These are phyloP conservation scores for Enteromius mattozi DNA, from an alignment of 2,797 vertebrate species.

Conservation along the genomic window DNA sequence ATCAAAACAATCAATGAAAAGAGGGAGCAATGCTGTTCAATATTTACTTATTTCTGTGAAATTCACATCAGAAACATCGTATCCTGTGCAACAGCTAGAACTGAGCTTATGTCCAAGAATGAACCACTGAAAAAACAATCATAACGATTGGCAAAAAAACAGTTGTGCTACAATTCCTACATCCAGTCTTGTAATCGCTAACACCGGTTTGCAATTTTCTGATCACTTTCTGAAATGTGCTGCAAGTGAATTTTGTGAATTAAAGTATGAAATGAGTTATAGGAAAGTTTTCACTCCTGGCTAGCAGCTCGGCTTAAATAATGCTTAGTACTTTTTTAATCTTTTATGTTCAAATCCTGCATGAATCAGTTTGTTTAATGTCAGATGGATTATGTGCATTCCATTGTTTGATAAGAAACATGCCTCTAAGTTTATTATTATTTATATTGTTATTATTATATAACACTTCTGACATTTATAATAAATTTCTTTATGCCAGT, in stretches of 20 bases:
- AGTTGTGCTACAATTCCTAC: constrained; percentile 17
- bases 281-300: neutral
- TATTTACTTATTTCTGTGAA: constrained; percentile 26
- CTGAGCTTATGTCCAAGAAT: constrained; percentile 26
- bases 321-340: constrained; percentile 3
- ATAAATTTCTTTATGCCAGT: neutral
- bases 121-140: constrained; percentile 16
- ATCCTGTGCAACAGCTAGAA: constrained; percentile 12
- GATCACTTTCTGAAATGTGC: constrained; percentile 43
- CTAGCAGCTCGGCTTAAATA: neutral
- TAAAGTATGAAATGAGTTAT: neutral
- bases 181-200: constrained; percentile 32
- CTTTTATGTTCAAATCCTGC: constrained; percentile 22
- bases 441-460: constrained; percentile 15
- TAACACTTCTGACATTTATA: neutral
- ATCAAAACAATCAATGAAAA: constrained; percentile 13
- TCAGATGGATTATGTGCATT: constrained; percentile 40
- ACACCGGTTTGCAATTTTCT: constrained; percentile 39
- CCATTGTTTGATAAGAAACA: constrained; percentile 33
- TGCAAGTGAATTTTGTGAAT: constrained; percentile 2
- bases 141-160: constrained; percentile 24
- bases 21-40: constrained; percentile 52
- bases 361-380: constrained; percentile 20
- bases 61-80: constrained; percentile 23
- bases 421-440: constrained; percentile 22